Percentiles rank a stretch among this genome's conserved stretches.
Evolutionary conservation across 2,797 vertebrate species (phyloP).

Genomic region (Monodelphis domestica): DNA sequence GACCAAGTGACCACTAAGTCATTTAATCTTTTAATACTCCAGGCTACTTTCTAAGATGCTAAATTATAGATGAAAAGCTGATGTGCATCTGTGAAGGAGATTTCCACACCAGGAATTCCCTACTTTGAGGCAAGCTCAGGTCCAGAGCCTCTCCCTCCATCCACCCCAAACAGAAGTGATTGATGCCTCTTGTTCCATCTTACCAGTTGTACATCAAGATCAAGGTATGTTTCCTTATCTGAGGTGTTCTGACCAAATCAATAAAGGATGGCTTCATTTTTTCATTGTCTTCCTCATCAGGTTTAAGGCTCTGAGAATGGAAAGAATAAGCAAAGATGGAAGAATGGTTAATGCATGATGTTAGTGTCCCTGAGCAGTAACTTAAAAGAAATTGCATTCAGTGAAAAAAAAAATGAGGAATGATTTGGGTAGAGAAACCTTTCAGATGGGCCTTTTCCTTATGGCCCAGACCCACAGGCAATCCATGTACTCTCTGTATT

Average conservation of each 20-base stretch:
- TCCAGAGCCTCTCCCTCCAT: background rate
- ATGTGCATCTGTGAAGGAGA: background rate
- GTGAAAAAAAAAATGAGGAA: too few relatives aligned
- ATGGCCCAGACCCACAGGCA: accelerated
- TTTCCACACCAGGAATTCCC: background rate
- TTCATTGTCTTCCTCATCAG: constrained; percentile 79
- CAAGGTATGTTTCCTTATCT: constrained; percentile 92
- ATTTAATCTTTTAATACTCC: background rate
- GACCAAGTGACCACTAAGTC: background rate
- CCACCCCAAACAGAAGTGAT: background rate
- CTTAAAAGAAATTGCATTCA: accelerated
- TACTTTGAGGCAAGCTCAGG: background rate
- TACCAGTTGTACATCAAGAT: constrained; percentile 96
- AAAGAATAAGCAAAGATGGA: background rate
- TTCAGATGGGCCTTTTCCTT: background rate
- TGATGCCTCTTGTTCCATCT: constrained; percentile 52
- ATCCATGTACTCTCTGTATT: background rate
- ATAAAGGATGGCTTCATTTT: constrained; percentile 86
- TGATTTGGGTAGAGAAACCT: background rate
- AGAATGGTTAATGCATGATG: background rate
- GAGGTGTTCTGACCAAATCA: constrained; percentile 92
- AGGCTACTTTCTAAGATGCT: background rate
- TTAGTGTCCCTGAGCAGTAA: accelerated
- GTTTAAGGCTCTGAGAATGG: constrained; percentile 76
- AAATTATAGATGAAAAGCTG: background rate